A percentile compares a stretch with the other conserved stretches of the same genome.
phyloP scores from a whole-genome alignment of 2,888 invertebrate genomes.

The Dasysyrphus albostriatus region DNA sequence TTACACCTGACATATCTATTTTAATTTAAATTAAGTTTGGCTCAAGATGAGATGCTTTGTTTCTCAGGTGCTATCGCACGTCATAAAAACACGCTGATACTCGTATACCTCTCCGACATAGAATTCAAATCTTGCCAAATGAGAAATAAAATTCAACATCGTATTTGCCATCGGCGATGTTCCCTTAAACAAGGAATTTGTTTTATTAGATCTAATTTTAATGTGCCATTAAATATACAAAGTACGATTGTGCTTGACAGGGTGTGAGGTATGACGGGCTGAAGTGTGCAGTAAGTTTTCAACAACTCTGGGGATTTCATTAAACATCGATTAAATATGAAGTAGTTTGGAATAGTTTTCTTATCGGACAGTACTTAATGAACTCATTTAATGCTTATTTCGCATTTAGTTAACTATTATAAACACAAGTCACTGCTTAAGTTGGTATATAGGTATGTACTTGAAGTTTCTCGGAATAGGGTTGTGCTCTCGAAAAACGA shows the following conservation, averaged over 20 bases:
- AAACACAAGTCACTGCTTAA: slow-evolving; percentile 7
- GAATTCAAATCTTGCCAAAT: slow-evolving; percentile 53
- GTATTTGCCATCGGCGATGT: slow-evolving; percentile 36
- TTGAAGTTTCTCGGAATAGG: slow-evolving; percentile 5
- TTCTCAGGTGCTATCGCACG: slow-evolving; percentile 48
- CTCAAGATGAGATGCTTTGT: neutral
- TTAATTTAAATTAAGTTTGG: slow-evolving; percentile 43
- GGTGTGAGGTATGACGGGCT: neutral
- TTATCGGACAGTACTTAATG: slow-evolving; percentile 45
- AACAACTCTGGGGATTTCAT: slow-evolving; percentile 21
- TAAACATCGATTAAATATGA: slow-evolving; percentile 49
- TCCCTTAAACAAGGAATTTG: slow-evolving; percentile 36
- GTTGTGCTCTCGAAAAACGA: neutral
- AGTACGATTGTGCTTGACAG: neutral
- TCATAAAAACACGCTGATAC: slow-evolving; percentile 12
- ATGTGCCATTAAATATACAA: slow-evolving; percentile 30
- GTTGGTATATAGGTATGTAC: too few relatives aligned
- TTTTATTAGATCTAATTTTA: slow-evolving; percentile 34
- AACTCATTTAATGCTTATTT: slow-evolving; percentile 22
- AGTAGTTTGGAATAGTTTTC: slow-evolving; percentile 38
- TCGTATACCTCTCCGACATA: slow-evolving; percentile 29
- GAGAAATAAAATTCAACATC: slow-evolving; percentile 49
- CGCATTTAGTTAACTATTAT: slow-evolving; percentile 33
- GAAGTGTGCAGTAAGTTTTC: neutral
- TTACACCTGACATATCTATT: slow-evolving; percentile 70